Percentiles rank a stretch among this genome's conserved stretches.
Evolutionary conservation across 2,888 invertebrate species (phyloP).

Genomic region (Euclidia mi): DNA sequence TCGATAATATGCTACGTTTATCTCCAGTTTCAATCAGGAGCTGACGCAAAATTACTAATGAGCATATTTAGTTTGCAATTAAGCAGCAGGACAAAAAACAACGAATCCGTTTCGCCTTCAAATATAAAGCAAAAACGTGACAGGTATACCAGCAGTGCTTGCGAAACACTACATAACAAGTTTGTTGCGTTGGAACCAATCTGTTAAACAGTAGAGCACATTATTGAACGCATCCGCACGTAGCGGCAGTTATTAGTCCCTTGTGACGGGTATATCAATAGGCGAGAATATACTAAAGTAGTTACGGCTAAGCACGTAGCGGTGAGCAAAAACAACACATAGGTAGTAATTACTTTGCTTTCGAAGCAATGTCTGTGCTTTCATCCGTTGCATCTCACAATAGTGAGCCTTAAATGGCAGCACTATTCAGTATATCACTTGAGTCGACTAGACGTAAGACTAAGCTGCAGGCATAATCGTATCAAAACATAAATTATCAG

Average conservation of each 20-base stretch:
- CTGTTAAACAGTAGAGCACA: constrained; percentile 46
- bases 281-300: constrained; percentile 49
- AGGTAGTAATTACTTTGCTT: constrained; percentile 74
- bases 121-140: constrained; percentile 40
- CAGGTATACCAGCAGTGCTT: constrained; percentile 11
- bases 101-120: constrained; percentile 28
- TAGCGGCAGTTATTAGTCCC: constrained; percentile 29
- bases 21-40: constrained; percentile 18
- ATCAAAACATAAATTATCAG: constrained; percentile 13
- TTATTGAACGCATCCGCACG: constrained; percentile 42
- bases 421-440: constrained; percentile 24
- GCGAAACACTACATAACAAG: constrained; percentile 12
- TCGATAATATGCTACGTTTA: constrained; percentile 24
- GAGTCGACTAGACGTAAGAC: constrained; percentile 1
- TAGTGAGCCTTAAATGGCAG: constrained; percentile 44
- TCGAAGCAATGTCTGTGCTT: constrained; percentile 64
- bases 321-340: constrained; percentile 56
- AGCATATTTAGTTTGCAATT: constrained; percentile 41
- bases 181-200: constrained; percentile 37
- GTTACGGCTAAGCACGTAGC: constrained; percentile 49
- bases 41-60: constrained; percentile 36
- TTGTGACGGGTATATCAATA: constrained; percentile 53
- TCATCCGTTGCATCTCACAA: constrained; percentile 61
- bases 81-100: constrained; percentile 27
- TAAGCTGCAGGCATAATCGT: constrained; percentile 2